Percentiles rank a stretch among this genome's conserved stretches.
Evolutionary conservation across 2,888 invertebrate genomes (phyloP).

Genomic region (Strigamia transsilvanica): DNA sequence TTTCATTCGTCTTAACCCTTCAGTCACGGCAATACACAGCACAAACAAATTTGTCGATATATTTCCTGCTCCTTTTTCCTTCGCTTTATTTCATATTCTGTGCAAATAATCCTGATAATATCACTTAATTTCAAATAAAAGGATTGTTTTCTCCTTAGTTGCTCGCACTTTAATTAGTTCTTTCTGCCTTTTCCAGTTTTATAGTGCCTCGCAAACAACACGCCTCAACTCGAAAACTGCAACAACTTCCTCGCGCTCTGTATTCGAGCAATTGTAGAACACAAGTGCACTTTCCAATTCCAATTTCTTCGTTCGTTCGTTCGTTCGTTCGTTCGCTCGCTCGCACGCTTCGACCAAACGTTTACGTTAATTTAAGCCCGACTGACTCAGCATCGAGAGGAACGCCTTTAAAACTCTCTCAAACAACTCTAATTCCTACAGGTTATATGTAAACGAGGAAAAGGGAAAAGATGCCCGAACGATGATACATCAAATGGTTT

Average conservation of each 20-base stretch:
- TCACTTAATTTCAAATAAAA: slow-evolving; percentile 37
- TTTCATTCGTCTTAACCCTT: slow-evolving; percentile 29
- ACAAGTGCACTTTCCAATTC: slow-evolving; percentile 42
- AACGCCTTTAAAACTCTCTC: slow-evolving; percentile 22
- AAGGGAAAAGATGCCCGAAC: neutral
- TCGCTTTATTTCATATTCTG: slow-evolving; percentile 6
- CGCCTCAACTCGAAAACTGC: slow-evolving; percentile 30
- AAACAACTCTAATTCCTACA: slow-evolving; percentile 35
- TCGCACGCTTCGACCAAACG: slow-evolving; percentile 10
- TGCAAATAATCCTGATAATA: slow-evolving; percentile 13
- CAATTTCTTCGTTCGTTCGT: slow-evolving; percentile 11
- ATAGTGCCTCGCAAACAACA: slow-evolving; percentile 42
- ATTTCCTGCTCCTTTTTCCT: neutral
- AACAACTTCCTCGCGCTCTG: slow-evolving; percentile 38
- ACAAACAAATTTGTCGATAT: neutral
- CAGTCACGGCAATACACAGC: neutral
- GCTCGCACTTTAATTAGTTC: slow-evolving; percentile 39
- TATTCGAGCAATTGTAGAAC: slow-evolving; percentile 27
- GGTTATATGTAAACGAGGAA: neutral
- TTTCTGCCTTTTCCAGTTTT: slow-evolving; percentile 24
- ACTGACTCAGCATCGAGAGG: slow-evolving; percentile 34
- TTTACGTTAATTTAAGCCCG: slow-evolving; percentile 33
- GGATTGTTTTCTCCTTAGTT: slow-evolving; percentile 29
- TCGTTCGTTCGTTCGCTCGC: neutral
- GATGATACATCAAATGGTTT: slow-evolving; percentile 17